Conservation (phyloP, 2,113 vertebrate genomes). For the Fukomys damarensis region DNA sequence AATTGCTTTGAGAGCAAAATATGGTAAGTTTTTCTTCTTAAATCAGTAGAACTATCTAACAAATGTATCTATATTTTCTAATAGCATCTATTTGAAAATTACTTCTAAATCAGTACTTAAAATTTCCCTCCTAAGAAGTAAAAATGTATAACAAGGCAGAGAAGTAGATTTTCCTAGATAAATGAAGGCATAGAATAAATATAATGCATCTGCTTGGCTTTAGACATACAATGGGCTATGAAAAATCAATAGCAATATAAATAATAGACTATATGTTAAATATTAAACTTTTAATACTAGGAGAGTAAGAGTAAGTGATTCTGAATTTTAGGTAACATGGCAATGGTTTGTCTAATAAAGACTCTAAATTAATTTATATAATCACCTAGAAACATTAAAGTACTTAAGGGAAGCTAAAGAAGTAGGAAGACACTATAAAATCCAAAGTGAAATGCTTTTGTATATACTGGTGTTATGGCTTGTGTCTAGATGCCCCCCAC, state of each 20-base stretch:
- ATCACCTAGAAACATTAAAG: constrained; percentile 40
- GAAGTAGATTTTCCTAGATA: neutral
- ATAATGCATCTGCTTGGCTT: constrained; percentile 15
- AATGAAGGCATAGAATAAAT: constrained; percentile 48
- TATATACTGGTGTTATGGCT: neutral
- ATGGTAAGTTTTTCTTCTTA: constrained; percentile 15
- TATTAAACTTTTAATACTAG: neutral
- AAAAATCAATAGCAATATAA: constrained; percentile 54
- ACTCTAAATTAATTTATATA: constrained; percentile 67
- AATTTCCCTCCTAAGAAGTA: neutral
- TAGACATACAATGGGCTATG: constrained; percentile 24
- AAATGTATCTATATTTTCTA: constrained; percentile 22
- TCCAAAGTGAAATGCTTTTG: constrained; percentile 46
- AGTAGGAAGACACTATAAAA: constrained; percentile 37
- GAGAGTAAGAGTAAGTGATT: neutral
- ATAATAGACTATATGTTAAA: neutral
- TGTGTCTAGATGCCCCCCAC: neutral
- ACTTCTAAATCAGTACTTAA: constrained; percentile 25
- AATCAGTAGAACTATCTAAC: neutral
- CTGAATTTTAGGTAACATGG: constrained; percentile 6
- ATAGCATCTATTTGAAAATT: constrained; percentile 36
- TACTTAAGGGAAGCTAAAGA: constrained; percentile 18
- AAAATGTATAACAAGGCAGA: neutral
- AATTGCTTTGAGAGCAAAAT: constrained; percentile 13
- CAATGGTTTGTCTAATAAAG: constrained; percentile 37